These are phyloP conservation scores for Cheilosia variabilis DNA, from an alignment of 2,888 invertebrate species.

Conservation along the genomic window DNA sequence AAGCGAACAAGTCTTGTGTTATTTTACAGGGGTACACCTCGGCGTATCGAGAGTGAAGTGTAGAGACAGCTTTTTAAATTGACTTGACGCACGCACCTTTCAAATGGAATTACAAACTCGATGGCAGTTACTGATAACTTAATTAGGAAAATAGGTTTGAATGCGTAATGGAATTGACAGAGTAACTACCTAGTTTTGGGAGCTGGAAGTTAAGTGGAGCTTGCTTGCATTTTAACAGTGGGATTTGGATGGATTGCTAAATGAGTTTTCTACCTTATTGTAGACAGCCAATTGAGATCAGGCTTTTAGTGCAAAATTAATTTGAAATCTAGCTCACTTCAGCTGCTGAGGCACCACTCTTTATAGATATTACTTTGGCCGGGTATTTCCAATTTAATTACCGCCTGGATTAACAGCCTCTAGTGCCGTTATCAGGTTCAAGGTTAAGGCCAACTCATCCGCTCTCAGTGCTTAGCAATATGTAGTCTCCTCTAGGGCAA, in stretches of 20 bases:
- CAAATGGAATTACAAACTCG: constrained; percentile 38
- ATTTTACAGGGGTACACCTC: constrained; percentile 22
- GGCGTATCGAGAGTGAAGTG: constrained; percentile 48
- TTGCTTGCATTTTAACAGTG: constrained; percentile 3
- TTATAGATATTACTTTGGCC: too few relatives aligned
- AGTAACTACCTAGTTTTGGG: background rate
- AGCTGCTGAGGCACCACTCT: too few relatives aligned
- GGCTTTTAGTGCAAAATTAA: too few relatives aligned
- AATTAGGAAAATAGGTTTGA: constrained; percentile 16
- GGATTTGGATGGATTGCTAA: background rate
- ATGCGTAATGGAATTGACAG: constrained; percentile 5
- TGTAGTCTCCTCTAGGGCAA: too few relatives aligned
- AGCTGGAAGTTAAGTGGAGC: background rate
- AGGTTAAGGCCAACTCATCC: too few relatives aligned
- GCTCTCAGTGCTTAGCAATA: too few relatives aligned
- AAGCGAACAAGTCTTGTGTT: constrained; percentile 43
- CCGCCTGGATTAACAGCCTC: too few relatives aligned
- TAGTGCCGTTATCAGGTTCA: too few relatives aligned
- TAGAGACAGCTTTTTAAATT: constrained; percentile 17
- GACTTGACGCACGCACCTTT: constrained; percentile 42
- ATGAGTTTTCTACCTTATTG: background rate
- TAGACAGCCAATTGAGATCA: too few relatives aligned
- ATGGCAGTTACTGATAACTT: constrained; percentile 36
- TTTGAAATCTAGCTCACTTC: too few relatives aligned
- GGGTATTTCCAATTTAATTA: too few relatives aligned